Conservation (phyloP, 2,888 invertebrate genomes). For the Rhamphomyia laevipes region DNA sequence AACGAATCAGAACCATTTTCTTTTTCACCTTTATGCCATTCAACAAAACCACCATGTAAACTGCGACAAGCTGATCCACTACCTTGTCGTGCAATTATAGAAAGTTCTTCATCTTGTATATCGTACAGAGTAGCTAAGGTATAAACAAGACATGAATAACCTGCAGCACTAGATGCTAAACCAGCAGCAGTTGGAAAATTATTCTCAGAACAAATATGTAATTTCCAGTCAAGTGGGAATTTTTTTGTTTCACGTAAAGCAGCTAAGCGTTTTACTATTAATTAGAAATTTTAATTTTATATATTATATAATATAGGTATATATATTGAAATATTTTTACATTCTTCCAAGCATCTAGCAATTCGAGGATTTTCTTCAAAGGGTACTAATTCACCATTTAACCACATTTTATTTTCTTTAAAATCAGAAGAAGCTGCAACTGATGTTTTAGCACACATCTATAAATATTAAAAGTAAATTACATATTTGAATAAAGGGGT, state of each 20-base stretch:
- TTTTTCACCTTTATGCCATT: slow-evolving; percentile 67
- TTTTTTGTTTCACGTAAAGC: slow-evolving; percentile 21
- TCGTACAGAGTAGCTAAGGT: slow-evolving; percentile 66
- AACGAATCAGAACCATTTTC: slow-evolving; percentile 62
- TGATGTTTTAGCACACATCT: slow-evolving; percentile 87
- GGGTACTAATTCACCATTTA: slow-evolving; percentile 73
- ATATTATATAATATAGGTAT: no score
- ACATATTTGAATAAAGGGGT: background rate
- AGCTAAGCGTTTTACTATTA: slow-evolving; percentile 28
- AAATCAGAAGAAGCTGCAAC: slow-evolving; percentile 62
- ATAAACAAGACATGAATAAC: slow-evolving; percentile 86
- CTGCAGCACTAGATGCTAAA: slow-evolving; percentile 95
- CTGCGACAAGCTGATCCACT: slow-evolving; percentile 97
- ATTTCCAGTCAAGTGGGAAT: slow-evolving; percentile 49
- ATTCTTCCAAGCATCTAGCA: slow-evolving; percentile 48
- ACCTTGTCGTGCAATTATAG: slow-evolving; percentile 67
- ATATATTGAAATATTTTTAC: background rate
- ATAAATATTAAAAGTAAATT: slow-evolving; percentile 4
- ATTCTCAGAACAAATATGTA: slow-evolving; percentile 79
- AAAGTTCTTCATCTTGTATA: slow-evolving; percentile 62
- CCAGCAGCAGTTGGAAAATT: slow-evolving; percentile 99
- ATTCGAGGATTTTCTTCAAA: slow-evolving; percentile 63
- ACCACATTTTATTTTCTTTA: slow-evolving; percentile 68
- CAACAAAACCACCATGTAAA: slow-evolving; percentile 87
- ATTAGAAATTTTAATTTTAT: slow-evolving; percentile 1